phyloP scores from a whole-genome alignment of 2,888 invertebrate species.

The Apocheima hispidaria region DNA sequence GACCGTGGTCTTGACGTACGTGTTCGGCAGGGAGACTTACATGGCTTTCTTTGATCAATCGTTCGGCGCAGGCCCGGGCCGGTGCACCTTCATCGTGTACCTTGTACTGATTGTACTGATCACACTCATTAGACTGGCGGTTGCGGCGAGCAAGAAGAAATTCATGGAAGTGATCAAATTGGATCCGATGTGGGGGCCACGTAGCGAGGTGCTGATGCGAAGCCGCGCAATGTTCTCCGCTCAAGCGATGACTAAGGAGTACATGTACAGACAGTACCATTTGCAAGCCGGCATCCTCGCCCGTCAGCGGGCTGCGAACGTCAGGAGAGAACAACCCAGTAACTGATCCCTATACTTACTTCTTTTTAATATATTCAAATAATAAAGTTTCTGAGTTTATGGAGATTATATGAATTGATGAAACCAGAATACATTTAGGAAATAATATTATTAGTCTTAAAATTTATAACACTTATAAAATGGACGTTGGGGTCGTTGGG shows the following conservation, averaged over 20 bases:
- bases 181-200: slow-evolving; percentile 72
- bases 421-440: slow-evolving; percentile 25
- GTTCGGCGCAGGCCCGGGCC: slow-evolving; percentile 31
- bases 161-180: slow-evolving; percentile 51
- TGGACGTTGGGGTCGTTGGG: slow-evolving; percentile 45
- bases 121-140: slow-evolving; percentile 47
- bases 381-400: slow-evolving; percentile 24
- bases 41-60: not conserved
- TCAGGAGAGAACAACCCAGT: slow-evolving; percentile 40
- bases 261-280: slow-evolving; percentile 80
- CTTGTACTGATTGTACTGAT: slow-evolving; percentile 33
- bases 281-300: slow-evolving; percentile 71
- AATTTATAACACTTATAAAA: slow-evolving; percentile 42
- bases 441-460: slow-evolving; percentile 23
- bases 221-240: slow-evolving; percentile 81
- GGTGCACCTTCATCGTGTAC: slow-evolving; percentile 42
- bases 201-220: slow-evolving; percentile 64
- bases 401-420: slow-evolving; percentile 4
- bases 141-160: slow-evolving; percentile 53
- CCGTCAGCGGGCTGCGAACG: slow-evolving; percentile 66
- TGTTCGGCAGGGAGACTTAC: slow-evolving; percentile 52
- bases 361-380: slow-evolving; percentile 17
- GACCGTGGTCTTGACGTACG: slow-evolving; percentile 52
- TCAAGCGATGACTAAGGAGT: slow-evolving; percentile 83
- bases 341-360: not conserved